These are phyloP conservation scores for Phyllopteryx taeniolatus DNA, from an alignment of 2,113 vertebrate species.

Conservation along the genomic window DNA sequence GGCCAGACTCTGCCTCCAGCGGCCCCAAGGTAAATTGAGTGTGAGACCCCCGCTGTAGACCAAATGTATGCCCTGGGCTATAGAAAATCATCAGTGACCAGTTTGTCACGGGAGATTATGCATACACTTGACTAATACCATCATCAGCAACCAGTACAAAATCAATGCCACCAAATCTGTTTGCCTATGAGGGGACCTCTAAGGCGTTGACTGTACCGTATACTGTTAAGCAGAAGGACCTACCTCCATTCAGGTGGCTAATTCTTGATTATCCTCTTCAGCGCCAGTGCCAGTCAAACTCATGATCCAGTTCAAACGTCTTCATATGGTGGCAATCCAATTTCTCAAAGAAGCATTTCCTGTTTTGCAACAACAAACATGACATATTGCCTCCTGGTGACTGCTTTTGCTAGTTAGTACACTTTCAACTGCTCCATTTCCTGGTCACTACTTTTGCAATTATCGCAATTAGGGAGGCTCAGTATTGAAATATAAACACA, in stretches of 20 bases:
- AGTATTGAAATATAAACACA: background rate
- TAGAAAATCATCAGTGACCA: background rate
- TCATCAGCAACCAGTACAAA: background rate
- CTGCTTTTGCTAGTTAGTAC: background rate
- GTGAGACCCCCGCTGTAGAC: background rate
- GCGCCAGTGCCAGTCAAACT: conserved; percentile 3
- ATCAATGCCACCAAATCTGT: background rate
- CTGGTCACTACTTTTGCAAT: background rate
- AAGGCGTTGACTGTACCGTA: background rate
- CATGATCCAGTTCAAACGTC: conserved; percentile 23
- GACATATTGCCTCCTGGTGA: conserved; percentile 17
- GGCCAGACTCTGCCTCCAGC: no score
- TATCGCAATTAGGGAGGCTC: background rate
- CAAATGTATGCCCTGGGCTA: background rate
- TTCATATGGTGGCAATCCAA: conserved; percentile 36
- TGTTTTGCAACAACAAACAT: conserved; percentile 6
- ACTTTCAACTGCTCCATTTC: background rate
- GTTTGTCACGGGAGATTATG: background rate
- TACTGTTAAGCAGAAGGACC: background rate
- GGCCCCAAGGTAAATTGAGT: background rate
- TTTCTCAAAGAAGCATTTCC: conserved; percentile 5
- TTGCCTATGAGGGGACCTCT: background rate
- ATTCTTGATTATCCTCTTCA: conserved; percentile 6
- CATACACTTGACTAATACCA: background rate
- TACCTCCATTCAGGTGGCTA: conserved; percentile 43